Conservation (phyloP, 2,797 vertebrate species). For the Periparus ater region DNA sequence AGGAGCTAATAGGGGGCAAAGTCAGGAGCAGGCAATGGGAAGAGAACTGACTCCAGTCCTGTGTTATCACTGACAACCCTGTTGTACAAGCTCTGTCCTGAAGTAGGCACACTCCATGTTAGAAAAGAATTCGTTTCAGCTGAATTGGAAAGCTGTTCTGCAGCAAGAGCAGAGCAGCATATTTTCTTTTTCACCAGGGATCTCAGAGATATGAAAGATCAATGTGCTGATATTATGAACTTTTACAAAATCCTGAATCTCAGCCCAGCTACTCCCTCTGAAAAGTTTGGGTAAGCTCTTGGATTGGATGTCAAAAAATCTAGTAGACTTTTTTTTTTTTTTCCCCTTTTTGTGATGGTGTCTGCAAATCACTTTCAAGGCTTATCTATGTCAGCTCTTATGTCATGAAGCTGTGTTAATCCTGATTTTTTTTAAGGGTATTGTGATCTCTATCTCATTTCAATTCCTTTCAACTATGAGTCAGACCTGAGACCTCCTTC, state of each 20-base stretch:
- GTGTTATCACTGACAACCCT: fast-evolving
- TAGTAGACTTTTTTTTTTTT: not conserved
- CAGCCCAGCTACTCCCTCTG: not conserved
- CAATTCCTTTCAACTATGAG: not conserved
- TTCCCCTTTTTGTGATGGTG: not conserved
- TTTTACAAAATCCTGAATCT: not conserved
- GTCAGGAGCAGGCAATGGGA: not conserved
- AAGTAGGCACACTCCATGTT: not conserved
- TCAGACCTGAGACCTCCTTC: not conserved
- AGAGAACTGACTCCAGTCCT: not conserved
- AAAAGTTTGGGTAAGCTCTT: not conserved
- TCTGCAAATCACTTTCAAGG: not conserved
- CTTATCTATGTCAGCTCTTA: not conserved
- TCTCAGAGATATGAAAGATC: not conserved
- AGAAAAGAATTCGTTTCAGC: not conserved
- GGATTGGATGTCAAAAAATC: not conserved
- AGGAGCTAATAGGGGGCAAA: not conserved
- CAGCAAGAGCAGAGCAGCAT: not conserved
- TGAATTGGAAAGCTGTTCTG: not conserved
- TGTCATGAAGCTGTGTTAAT: not conserved
- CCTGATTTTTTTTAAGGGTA: not conserved
- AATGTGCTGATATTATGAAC: not conserved
- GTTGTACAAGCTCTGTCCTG: not conserved
- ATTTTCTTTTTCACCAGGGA: not conserved
- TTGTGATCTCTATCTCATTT: not conserved